Percentiles rank a stretch among this genome's conserved stretches.
Evolutionary conservation across 2,113 vertebrate species (phyloP).

Genomic region (Actenoides hombroni): DNA sequence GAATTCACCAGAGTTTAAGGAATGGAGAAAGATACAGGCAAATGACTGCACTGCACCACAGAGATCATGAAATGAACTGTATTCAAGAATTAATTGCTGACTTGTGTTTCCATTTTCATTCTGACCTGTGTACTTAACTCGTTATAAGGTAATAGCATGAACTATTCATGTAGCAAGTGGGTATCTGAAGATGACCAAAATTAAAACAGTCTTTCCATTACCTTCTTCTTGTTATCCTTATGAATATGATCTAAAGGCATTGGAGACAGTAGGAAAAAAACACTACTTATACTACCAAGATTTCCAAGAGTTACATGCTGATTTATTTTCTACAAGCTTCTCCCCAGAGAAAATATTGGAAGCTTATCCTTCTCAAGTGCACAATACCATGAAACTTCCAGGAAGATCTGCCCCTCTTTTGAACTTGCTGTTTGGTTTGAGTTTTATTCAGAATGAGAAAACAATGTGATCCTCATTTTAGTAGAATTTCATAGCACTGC

Average conservation of each 20-base stretch:
- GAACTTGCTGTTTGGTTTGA: no score
- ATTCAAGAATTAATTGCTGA: background rate
- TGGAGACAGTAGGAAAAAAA: background rate
- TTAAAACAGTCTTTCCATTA: background rate
- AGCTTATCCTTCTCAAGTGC: background rate
- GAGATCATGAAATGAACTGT: background rate
- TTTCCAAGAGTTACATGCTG: background rate
- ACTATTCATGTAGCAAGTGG: background rate
- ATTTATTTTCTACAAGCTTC: background rate
- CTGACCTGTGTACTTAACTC: background rate
- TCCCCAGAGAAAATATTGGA: background rate
- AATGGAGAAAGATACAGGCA: background rate
- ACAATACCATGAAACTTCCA: background rate
- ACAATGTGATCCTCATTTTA: background rate
- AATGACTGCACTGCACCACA: background rate
- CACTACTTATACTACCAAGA: background rate
- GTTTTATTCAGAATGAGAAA: background rate
- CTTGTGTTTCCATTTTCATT: background rate
- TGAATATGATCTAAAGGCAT: background rate
- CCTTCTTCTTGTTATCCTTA: background rate
- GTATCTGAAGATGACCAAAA: background rate
- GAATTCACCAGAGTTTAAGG: background rate
- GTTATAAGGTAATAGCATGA: background rate
- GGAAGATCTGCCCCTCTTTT: background rate
- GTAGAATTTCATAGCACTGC: background rate